A percentile compares a stretch with the other conserved stretches of the same genome.
phyloP scores from a whole-genome alignment of 2,797 vertebrate species.

The Mallotus villosus region DNA sequence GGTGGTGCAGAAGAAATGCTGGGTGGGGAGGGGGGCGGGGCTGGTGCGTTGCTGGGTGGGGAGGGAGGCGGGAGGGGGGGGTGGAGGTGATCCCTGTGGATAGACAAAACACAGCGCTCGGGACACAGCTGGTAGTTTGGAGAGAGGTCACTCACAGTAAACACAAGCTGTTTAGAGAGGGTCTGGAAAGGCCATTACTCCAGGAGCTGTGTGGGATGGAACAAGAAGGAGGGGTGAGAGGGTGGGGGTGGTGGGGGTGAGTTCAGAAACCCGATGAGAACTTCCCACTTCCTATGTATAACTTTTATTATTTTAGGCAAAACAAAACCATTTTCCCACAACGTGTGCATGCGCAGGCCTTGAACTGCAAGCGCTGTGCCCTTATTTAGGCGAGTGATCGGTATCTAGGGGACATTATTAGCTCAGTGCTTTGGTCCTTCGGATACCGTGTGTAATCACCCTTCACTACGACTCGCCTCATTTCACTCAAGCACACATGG shows the following conservation, averaged over 20 bases:
- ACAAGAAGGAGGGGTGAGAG: constrained; percentile 47
- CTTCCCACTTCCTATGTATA: constrained; percentile 68
- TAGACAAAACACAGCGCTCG: constrained; percentile 71
- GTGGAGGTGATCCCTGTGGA: constrained; percentile 55
- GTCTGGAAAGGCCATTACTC: constrained; percentile 77
- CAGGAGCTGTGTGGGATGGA: constrained; percentile 63
- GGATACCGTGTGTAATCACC: constrained; percentile 29
- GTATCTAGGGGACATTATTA: constrained; percentile 23
- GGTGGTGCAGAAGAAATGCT: constrained; percentile 38
- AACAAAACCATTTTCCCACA: constrained; percentile 68
- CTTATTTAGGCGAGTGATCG: constrained; percentile 22
- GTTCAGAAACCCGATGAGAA: constrained; percentile 61
- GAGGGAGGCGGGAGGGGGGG: constrained; percentile 17
- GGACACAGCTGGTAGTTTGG: constrained; percentile 78
- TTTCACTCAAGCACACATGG: constrained; percentile 24
- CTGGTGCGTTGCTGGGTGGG: constrained; percentile 44
- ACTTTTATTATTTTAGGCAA: constrained; percentile 56
- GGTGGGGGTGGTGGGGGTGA: constrained; percentile 22
- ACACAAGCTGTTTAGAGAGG: constrained; percentile 70
- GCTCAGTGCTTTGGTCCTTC: constrained; percentile 22
- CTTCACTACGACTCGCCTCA: constrained; percentile 34
- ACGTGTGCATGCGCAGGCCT: constrained; percentile 33
- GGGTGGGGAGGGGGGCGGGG: constrained; percentile 37
- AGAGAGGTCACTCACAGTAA: constrained; percentile 77
- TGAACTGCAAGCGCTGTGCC: constrained; percentile 35